phyloP scores from a whole-genome alignment of 1,140 invertebrate species.

The Hormaphis cornu region DNA sequence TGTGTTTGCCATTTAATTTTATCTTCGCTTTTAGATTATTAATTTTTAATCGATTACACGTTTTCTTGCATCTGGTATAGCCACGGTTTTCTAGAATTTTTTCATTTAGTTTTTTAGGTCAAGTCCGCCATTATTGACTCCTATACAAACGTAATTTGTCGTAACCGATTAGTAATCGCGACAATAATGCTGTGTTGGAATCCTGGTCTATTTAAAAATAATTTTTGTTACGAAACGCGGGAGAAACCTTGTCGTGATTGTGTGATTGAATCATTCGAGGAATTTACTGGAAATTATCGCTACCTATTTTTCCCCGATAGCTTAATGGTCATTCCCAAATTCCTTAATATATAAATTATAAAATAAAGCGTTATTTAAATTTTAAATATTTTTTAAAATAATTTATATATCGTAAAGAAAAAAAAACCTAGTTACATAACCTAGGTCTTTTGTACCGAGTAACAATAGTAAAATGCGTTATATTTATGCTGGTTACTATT shows the following conservation, averaged over 20 bases:
- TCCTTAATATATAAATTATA: too few relatives aligned
- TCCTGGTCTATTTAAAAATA: slow-evolving; percentile 14
- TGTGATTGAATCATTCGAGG: slow-evolving; percentile 18
- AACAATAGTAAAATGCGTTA: too few relatives aligned
- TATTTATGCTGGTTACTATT: too few relatives aligned
- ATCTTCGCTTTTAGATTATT: not conserved
- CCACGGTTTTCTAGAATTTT: not conserved
- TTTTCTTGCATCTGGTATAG: not conserved
- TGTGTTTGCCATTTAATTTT: not conserved
- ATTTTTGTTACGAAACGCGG: not conserved
- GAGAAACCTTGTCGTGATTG: slow-evolving; percentile 5
- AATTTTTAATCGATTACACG: not conserved
- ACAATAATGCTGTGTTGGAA: slow-evolving; percentile 20
- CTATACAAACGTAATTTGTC: slow-evolving; percentile 5
- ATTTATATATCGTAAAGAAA: too few relatives aligned
- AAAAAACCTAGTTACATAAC: too few relatives aligned
- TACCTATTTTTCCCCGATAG: slow-evolving; percentile 12
- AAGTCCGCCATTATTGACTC: not conserved
- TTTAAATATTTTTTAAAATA: not conserved
- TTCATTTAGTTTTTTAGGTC: not conserved
- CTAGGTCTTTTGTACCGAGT: too few relatives aligned
- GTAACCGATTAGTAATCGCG: slow-evolving; percentile 18
- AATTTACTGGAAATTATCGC: slow-evolving; percentile 10
- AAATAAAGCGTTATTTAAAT: too few relatives aligned
- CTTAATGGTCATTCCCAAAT: slow-evolving; percentile 5